Conservation (phyloP, 2,888 invertebrate species). For the Labia minor region DNA sequence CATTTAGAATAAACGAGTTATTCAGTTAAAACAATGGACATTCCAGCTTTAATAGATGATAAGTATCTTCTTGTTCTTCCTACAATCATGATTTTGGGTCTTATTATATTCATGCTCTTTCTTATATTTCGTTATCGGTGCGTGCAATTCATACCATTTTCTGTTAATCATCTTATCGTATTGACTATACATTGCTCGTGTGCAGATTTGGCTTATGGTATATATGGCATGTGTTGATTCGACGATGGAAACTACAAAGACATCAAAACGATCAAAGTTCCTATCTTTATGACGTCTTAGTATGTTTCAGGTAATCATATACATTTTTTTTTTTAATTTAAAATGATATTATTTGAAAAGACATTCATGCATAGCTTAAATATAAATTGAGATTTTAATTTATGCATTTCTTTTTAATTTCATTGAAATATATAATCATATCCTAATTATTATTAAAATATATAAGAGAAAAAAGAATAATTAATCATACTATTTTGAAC, state of each 20-base stretch:
- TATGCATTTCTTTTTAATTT: too few relatives aligned
- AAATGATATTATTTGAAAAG: too few relatives aligned
- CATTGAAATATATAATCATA: too few relatives aligned
- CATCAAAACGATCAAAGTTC: background rate
- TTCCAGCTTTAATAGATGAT: too few relatives aligned
- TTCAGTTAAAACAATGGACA: too few relatives aligned
- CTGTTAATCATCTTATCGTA: background rate
- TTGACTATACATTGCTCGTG: background rate
- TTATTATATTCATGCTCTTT: background rate
- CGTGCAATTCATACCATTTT: background rate
- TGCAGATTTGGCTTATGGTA: slow-evolving; percentile 3
- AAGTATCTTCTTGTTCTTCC: background rate
- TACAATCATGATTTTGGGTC: background rate
- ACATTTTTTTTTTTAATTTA: too few relatives aligned
- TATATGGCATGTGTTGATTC: background rate
- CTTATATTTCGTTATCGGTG: background rate
- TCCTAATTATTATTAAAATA: too few relatives aligned
- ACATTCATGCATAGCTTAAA: too few relatives aligned
- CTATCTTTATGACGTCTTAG: background rate
- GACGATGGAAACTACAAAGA: background rate
- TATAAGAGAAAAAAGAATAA: too few relatives aligned
- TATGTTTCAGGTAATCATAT: background rate
- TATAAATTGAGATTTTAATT: too few relatives aligned
- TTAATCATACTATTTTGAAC: too few relatives aligned
- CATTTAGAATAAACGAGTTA: too few relatives aligned